Conservation (phyloP, 2,888 invertebrate genomes). For the Agrotis exclamationis region DNA sequence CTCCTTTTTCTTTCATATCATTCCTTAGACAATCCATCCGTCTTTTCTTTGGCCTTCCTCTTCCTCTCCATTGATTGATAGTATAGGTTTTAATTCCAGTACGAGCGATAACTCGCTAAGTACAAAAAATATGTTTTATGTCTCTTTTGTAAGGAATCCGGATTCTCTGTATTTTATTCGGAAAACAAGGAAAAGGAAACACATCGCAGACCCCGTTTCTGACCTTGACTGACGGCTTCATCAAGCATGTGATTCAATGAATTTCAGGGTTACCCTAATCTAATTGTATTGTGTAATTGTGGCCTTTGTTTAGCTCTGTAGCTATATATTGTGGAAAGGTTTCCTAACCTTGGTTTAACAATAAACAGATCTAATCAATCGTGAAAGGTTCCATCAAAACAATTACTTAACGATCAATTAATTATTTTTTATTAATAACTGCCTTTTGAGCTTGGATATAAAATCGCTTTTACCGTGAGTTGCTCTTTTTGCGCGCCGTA, state of each 20-base stretch:
- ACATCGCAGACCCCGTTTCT: not conserved
- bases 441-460: not conserved
- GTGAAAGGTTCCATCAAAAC: not conserved
- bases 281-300: slow-evolving; percentile 3
- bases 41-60: too few relatives aligned
- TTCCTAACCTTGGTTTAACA: slow-evolving; percentile 33
- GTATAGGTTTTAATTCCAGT: too few relatives aligned
- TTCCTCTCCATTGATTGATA: too few relatives aligned
- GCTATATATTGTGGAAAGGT: slow-evolving; percentile 18
- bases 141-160: not conserved
- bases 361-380: slow-evolving; percentile 28
- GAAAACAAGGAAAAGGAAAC: slow-evolving; percentile 26
- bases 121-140: not conserved
- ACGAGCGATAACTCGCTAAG: too few relatives aligned
- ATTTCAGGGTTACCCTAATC: slow-evolving; percentile 28
- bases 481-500: not conserved
- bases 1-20: too few relatives aligned
- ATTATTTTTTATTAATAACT: slow-evolving; percentile 15
- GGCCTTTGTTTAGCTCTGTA: not conserved
- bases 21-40: too few relatives aligned
- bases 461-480: slow-evolving; percentile 9
- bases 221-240: slow-evolving; percentile 25
- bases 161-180: not conserved
- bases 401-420: slow-evolving; percentile 20
- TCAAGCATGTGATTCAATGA: slow-evolving; percentile 38